phyloP scores from a whole-genome alignment of 2,888 invertebrate genomes.

The Cybosia mesomella region DNA sequence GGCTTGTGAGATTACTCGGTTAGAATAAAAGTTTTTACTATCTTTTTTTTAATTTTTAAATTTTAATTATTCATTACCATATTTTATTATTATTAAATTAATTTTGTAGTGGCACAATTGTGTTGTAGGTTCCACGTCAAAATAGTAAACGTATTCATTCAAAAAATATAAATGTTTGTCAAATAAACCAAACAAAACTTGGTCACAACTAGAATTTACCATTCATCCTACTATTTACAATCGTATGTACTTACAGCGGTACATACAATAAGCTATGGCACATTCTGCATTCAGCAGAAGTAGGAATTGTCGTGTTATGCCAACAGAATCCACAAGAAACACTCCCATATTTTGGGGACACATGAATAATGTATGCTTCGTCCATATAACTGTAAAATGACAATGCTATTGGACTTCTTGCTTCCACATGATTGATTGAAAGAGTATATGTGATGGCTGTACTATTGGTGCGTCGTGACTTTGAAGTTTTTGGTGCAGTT shows the following conservation, averaged over 20 bases:
- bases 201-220: not conserved
- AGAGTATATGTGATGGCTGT: conserved; percentile 30
- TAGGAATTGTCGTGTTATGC: conserved; percentile 29
- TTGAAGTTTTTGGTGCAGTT: conserved; percentile 14
- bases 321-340: conserved; percentile 22
- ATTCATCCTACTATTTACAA: not conserved
- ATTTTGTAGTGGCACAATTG: not conserved
- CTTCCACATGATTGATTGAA: conserved; percentile 49
- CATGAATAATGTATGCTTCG: conserved; percentile 63
- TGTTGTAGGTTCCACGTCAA: no score
- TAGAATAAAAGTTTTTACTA: not conserved
- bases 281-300: conserved; percentile 11
- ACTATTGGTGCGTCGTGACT: conserved; percentile 37
- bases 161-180: not conserved
- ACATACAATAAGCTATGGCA: not conserved
- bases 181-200: not conserved
- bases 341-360: conserved; percentile 53
- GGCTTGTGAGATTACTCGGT: conserved; percentile 30
- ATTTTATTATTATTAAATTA: not conserved
- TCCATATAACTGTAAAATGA: conserved; percentile 63
- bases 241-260: not conserved
- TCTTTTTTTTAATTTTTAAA: not conserved
- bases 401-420: conserved; percentile 50
- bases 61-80: not conserved
- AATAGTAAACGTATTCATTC: no score